Conservation (phyloP, 2,113 vertebrate genomes). For the Arenaria interpres region DNA sequence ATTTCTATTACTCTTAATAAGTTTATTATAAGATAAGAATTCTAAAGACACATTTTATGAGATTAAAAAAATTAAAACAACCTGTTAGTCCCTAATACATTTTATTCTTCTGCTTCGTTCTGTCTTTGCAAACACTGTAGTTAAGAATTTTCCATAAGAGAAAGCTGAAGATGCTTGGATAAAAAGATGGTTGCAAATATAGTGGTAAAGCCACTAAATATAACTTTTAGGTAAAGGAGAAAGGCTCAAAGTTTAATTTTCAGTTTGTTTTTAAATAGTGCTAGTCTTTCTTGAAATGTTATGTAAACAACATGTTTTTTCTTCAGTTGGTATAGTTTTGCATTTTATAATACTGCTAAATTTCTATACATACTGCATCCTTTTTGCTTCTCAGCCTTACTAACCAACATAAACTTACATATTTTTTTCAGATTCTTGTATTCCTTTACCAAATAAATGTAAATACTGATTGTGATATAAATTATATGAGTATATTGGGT, state of each 20-base stretch:
- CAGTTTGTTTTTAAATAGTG: neutral
- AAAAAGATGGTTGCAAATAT: neutral
- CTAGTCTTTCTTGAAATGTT: neutral
- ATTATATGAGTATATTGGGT: neutral
- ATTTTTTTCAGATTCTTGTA: neutral
- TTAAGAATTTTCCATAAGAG: neutral
- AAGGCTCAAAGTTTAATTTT: neutral
- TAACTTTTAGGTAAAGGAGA: neutral
- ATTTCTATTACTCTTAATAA: neutral
- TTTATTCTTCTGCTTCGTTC: neutral
- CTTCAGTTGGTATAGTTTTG: neutral
- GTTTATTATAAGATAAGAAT: neutral
- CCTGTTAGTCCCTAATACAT: neutral
- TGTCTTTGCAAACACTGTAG: neutral
- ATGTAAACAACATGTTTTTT: neutral
- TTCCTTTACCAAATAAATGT: slow-evolving; percentile 4
- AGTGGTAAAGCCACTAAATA: neutral
- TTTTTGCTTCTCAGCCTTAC: neutral
- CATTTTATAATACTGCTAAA: neutral
- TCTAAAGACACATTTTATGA: neutral
- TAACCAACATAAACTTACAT: neutral
- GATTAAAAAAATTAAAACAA: neutral
- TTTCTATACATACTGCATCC: neutral
- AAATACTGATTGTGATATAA: neutral
- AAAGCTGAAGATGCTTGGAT: neutral